These are phyloP conservation scores for Schrankia costaestrigalis DNA, from an alignment of 2,888 invertebrate species.

Conservation along the genomic window DNA sequence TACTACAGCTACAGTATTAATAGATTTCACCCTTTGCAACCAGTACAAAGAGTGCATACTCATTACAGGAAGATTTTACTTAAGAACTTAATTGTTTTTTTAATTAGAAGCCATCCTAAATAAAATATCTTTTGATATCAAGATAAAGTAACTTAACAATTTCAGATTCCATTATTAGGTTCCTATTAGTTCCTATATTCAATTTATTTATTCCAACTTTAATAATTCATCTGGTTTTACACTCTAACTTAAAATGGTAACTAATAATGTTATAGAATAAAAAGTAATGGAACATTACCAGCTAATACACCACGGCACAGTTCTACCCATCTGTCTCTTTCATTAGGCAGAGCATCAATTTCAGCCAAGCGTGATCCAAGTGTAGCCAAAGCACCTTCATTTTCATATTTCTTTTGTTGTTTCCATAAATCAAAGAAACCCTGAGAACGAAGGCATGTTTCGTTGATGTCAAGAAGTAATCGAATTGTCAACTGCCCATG, in stretches of 20 bases:
- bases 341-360: conserved; percentile 84
- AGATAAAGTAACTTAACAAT: too few relatives aligned
- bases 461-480: conserved; percentile 94
- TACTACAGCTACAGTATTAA: too few relatives aligned
- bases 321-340: conserved; percentile 82
- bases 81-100: too few relatives aligned
- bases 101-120: too few relatives aligned
- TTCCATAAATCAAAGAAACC: conserved; percentile 95
- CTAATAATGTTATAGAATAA: not conserved
- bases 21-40: too few relatives aligned
- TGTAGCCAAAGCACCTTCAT: conserved; percentile 87
- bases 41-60: too few relatives aligned
- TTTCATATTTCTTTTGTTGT: conserved; percentile 93
- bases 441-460: conserved; percentile 93
- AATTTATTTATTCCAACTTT: too few relatives aligned
- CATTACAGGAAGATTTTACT: too few relatives aligned
- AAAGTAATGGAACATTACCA: conserved; percentile 61
- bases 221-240: too few relatives aligned
- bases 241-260: not conserved
- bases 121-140: too few relatives aligned
- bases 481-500: conserved; percentile 93
- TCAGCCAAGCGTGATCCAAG: conserved; percentile 84
- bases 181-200: too few relatives aligned
- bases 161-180: too few relatives aligned
- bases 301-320: conserved; percentile 84